These are phyloP conservation scores for Chamaea fasciata DNA, from an alignment of 2,113 vertebrate genomes.

Conservation along the genomic window DNA sequence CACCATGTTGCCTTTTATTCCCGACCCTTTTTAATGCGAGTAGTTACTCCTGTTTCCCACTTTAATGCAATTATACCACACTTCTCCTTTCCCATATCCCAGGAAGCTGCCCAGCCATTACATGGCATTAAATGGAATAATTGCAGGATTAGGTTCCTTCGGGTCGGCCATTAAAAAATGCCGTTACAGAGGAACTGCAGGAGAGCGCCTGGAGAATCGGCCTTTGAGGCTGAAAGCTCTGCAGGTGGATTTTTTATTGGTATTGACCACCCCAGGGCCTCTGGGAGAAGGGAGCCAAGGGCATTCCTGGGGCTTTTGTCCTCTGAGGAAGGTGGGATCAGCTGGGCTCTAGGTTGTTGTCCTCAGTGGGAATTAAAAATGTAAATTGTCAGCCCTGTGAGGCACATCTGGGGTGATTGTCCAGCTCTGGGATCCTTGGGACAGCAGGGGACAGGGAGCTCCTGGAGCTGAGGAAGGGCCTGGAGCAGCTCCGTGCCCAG, in stretches of 20 bases:
- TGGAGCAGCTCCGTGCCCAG: background rate
- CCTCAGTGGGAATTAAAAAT: background rate
- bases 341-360: accelerated
- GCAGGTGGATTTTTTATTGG: background rate
- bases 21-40: conserved; percentile 3
- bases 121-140: conserved; percentile 34
- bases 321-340: background rate
- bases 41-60: conserved; percentile 14
- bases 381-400: background rate
- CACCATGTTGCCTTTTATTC: conserved; percentile 20
- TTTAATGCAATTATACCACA: conserved; percentile 29
- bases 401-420: background rate
- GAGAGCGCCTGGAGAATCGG: background rate
- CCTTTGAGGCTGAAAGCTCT: background rate
- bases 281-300: background rate
- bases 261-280: background rate
- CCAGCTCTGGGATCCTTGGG: background rate
- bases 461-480: background rate
- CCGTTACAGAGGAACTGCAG: background rate
- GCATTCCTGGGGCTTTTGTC: background rate
- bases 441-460: background rate
- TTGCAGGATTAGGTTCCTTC: conserved; percentile 21
- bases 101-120: conserved; percentile 30
- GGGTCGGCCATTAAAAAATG: background rate
- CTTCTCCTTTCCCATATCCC: background rate